phyloP scores from a whole-genome alignment of 2,888 invertebrate species.

The Lobophora halterata region DNA sequence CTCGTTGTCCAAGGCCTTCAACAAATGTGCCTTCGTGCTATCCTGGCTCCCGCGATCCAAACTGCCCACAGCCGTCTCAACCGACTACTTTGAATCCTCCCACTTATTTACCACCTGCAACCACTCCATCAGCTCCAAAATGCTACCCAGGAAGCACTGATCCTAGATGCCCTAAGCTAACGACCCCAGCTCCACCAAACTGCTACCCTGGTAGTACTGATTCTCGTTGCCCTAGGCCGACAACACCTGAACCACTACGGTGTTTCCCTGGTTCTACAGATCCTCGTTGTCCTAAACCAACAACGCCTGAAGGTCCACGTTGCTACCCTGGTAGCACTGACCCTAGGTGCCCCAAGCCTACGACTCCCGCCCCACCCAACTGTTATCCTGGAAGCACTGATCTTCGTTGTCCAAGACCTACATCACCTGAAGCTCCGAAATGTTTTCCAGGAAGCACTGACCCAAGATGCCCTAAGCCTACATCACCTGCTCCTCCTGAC shows the following conservation, averaged over 20 bases:
- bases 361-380: conserved; percentile 35
- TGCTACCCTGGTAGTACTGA: conserved; percentile 45
- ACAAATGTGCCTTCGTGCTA: conserved; percentile 48
- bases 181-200: conserved; percentile 32
- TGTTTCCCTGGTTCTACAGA: conserved; percentile 45
- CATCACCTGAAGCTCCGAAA: conserved; percentile 23
- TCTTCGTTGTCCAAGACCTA: conserved; percentile 36
- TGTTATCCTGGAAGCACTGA: conserved; percentile 51
- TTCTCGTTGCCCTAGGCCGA: conserved; percentile 37
- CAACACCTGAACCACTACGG: conserved; percentile 32
- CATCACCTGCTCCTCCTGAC: no score
- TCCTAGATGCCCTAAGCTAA: conserved; percentile 38
- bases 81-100: conserved; percentile 33
- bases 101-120: conserved; percentile 30
- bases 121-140: conserved; percentile 32
- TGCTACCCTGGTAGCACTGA: conserved; percentile 55
- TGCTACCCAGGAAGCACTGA: conserved; percentile 41
- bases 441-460: conserved; percentile 39
- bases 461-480: conserved; percentile 39
- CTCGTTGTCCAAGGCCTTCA: conserved; percentile 45
- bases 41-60: conserved; percentile 46
- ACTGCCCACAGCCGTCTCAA: conserved; percentile 36
- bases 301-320: conserved; percentile 27
- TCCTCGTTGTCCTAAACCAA: conserved; percentile 29
- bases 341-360: conserved; percentile 37